Evolutionary conservation across 2,888 invertebrate genomes (phyloP), one percentile per base, ranked within the genome.

Genomic region (Epinotia ramella): DNA sequence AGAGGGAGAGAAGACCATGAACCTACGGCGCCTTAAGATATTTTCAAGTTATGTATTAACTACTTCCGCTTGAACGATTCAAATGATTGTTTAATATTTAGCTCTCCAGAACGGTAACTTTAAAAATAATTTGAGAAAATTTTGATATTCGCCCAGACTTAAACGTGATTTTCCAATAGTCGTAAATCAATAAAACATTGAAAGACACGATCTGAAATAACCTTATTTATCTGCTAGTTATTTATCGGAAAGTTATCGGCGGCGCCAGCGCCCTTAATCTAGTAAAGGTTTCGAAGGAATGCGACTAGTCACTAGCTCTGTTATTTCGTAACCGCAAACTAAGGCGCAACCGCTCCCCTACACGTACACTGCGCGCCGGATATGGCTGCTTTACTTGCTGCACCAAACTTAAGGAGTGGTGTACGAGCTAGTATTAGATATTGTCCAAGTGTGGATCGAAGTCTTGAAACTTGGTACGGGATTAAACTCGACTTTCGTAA

Each of bases 401-500:
- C 11, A 46, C 44, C 24, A 12, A 59, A 18, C 24, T n/a, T 60
- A n/a, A 3, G 24, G 46, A 69, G 71, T 18, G 67, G 11, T 67
- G 67, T 44, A 63, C 44, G 7, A 7, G 16, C 63, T 9, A 18
- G n/a, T 60, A 12, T 57, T 20, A 11, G 44, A 20, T 3, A 72
- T 16, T n/a, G 18, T 24, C 40, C 13, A 44, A 16, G 44, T 5
- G 40, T 16, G n/a, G 12, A 46, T 24, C 6, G 13, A 60, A 59
- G 59, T 46, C 71, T 66, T 66, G 70, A 73, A 20, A 44, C 76
- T 64, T 79, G 78, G 81, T 82, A 77, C 44, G 66, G 64, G 79
- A 63, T 68, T 67, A 79, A 83, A 84, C 82, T 88, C 85, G 80
- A 89, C 89, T 89, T 89, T 73, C 69, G 65, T 88, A 88, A 88